Conservation (phyloP, 2,113 vertebrate species). For the Alethe castanea region DNA sequence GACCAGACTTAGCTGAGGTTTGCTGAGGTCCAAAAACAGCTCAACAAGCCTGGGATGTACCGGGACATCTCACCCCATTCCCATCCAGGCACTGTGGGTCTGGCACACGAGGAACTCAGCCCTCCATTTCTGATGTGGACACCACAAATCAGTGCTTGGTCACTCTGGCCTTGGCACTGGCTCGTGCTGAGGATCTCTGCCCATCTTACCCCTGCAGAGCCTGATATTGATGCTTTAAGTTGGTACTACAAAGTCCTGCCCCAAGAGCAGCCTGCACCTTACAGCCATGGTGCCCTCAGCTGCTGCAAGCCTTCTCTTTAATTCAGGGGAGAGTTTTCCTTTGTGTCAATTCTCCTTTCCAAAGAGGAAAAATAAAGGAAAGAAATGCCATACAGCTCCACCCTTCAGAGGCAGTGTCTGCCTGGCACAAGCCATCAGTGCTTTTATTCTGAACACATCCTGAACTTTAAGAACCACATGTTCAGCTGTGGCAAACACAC, state of each 20-base stretch:
- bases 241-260: neutral
- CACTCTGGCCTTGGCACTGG: neutral
- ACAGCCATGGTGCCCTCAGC: neutral
- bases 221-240: neutral
- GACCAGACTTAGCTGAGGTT: rapidly evolving
- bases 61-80: rapidly evolving
- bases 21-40: neutral
- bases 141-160: neutral
- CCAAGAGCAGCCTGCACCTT: neutral
- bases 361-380: neutral
- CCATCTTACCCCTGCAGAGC: neutral
- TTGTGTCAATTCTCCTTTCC: neutral
- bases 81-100: neutral
- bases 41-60: neutral
- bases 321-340: neutral
- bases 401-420: neutral
- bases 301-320: neutral
- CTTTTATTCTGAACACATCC: neutral
- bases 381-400: neutral
- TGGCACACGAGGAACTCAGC: neutral
- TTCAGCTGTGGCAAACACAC: constrained; percentile 17
- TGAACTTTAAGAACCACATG: neutral
- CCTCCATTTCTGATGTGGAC: neutral
- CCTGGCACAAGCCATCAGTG: neutral
- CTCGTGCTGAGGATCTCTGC: neutral